Base-by-base conservation (phyloP, 2,888 invertebrate genomes). In the Bedellia somnulentella region DNA sequence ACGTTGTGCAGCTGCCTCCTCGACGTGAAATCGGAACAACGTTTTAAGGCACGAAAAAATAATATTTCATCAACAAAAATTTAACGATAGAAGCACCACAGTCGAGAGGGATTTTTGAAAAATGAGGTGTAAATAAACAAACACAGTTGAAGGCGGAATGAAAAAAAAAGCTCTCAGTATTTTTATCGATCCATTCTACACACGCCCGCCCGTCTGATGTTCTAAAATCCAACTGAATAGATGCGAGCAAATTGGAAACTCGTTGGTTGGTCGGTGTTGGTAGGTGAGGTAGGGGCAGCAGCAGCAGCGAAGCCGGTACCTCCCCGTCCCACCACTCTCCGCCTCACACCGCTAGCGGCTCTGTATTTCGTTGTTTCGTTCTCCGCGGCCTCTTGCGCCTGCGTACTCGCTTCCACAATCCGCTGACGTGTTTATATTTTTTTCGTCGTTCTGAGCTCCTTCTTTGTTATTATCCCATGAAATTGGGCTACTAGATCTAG, bases 101-200 rank as follows among this genome's bases (percentile, higher is more conserved):
- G 52, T 64, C 68, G 70, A 75, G 68, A 71, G 73, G 67, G 68
- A 67, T 68, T 56, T 54, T 54, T 55, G 57, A 54, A 59, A 58
- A 66, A 46, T 67, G 52, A 67, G 61, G 57, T 64, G 55, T 61
- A 71, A 67, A 61, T 63, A 63, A 66, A 73, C 66, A 73, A 73
- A 71, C 73, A 73, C 73, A 71, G 59, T 38, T 66, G 70, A 73
- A 73, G 71, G 63, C 76, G 77, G 70, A 71, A 68, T 79, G 60
- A 71, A 80, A 80, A 80, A 79, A 71, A 60, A 66, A 66, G 79
- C 76, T 76, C 75, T 71, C 79, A 76, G 63, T 80, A 73, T 66
- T 54, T 46, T 60, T 73, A 75, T 52, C 73, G 70, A 68, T 71
- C 75, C 75, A 75, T 75, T 50, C 71, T 68, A 66, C 49, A 70